Evolutionary conservation across 2,113 vertebrate species (phyloP), one percentile per base, ranked within the genome.

Genomic region (Procavia capensis): DNA sequence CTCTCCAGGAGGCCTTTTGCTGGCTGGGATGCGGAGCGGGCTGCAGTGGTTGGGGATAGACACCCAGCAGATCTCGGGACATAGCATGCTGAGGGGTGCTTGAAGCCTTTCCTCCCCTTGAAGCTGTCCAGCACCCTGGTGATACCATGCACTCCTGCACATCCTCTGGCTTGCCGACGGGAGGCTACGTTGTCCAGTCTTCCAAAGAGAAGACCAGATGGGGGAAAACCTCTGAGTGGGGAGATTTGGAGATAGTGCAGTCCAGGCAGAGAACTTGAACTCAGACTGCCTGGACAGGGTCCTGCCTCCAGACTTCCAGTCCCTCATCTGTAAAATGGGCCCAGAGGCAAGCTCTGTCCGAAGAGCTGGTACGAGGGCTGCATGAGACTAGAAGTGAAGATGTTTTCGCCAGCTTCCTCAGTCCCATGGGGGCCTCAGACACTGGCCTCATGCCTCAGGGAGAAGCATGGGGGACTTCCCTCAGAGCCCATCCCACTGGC

Each of bases 401-500:
- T 4, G 20, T n/a, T 45, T 36, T 1, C 0, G 41, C 31, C 17
- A 57, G 27, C 72, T 3, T 64, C 47, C 74, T 29, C 4, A 2
- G 84, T n/a, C 25, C 64, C n/a, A 5, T 0, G 0, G 41, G 87
- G 68, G 59, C 2, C 76, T 63, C 36, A 17, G 41, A 31, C 0
- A 34, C 61, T 43, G 57, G 68, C 81, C 76, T 79, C 57, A 20
- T 36, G 36, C 20, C 2, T 45, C 31, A 2, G 47, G 31, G 43
- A 27, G 25, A 11, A 0, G 9, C 34, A 22, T 36, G 39, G n/a
- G 68, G 74, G 29, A 14, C 63, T 57, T n/a, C 41, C 61, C 41
- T 41, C 4, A 6, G 78, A 34, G 59, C 29, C 88, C 3, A 8
- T 20, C 36, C 90, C 84, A 84, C 93, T 93, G 95, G 92, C 36